phyloP scores from a whole-genome alignment of 92 coral and sea anemone species.

The Umimayanthus kanabou region DNA sequence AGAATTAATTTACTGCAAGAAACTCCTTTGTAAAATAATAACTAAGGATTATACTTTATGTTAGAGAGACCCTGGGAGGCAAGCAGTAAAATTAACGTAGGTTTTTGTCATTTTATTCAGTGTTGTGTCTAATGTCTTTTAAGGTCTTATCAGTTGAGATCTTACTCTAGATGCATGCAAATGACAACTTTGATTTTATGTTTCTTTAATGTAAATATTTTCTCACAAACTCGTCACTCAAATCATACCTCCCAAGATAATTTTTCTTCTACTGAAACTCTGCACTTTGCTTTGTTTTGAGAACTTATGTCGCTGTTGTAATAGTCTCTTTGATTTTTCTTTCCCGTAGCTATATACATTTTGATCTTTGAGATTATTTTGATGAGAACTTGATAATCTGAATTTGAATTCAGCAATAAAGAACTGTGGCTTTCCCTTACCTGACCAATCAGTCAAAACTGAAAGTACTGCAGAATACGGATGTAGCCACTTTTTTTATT shows the following conservation, averaged over 20 bases:
- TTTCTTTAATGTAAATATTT: constrained; percentile 9
- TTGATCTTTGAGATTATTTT: background rate
- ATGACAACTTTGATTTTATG: background rate
- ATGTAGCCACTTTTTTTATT: background rate
- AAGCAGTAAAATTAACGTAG: background rate
- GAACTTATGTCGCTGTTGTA: background rate
- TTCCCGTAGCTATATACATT: background rate
- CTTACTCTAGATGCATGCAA: background rate
- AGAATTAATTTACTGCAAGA: constrained; percentile 1
- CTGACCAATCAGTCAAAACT: background rate
- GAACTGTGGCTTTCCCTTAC: background rate
- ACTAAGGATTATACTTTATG: background rate
- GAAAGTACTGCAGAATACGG: background rate
- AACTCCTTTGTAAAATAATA: background rate
- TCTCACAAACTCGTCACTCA: background rate
- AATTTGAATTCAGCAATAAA: background rate
- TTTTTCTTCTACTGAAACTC: background rate
- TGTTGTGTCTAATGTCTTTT: constrained; percentile 13
- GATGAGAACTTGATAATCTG: background rate
- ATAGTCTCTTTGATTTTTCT: background rate
- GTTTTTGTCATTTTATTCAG: background rate
- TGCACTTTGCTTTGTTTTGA: background rate
- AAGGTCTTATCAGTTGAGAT: constrained; percentile 11
- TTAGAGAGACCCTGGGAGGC: background rate
- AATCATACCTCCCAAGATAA: background rate